Base-by-base conservation (phyloP, 1,140 invertebrate genomes). In the Kradibia gibbosae region DNA sequence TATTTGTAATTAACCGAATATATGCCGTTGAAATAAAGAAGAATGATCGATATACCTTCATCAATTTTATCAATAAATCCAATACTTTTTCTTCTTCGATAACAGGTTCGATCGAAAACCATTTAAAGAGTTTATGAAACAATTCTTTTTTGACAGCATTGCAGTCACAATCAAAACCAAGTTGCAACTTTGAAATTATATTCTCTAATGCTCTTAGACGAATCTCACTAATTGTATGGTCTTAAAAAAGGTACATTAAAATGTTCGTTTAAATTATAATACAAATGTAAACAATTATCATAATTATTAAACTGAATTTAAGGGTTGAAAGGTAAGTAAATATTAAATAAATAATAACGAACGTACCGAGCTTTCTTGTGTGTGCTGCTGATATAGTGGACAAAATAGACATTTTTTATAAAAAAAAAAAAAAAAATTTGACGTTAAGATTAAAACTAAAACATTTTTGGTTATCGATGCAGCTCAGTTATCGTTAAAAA, bases 101-200 rank as follows among this genome's bases (percentile, higher is more conserved):
- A 22, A 82, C 50, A n/a, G 78, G 84, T 1, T 89, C 86, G 80
- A 87, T 90, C 1, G 87, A 82, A 83, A 92, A 92, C 91, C 91
- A 92, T 45, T 89, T 87, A 36, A 92, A 87, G n/a, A 92, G 80
- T 77, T 90, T 88, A 1, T 85, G 60, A 34, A 92, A 84, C 55
- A 92, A 86, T 77, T 91, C 88, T 42, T 88, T 90, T 82, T 85
- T 89, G 22, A 89, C 83, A 76, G 85, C 84, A 77, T 91, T 87
- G 57, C 90, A 89, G 28, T 89, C 87, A 70, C 86, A 89, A 3
- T 84, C 83, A 73, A 90, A 89, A 60, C 90, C 90, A 78, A 88
- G 85, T 82, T 92, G 86, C 0, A 91, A 86, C 78, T 92, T 92
- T 8, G 88, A 88, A 57, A 91, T 86, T 70, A 92, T 88, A 86